Conservation (phyloP, 2,888 invertebrate genomes). For the Buathra laborator region DNA sequence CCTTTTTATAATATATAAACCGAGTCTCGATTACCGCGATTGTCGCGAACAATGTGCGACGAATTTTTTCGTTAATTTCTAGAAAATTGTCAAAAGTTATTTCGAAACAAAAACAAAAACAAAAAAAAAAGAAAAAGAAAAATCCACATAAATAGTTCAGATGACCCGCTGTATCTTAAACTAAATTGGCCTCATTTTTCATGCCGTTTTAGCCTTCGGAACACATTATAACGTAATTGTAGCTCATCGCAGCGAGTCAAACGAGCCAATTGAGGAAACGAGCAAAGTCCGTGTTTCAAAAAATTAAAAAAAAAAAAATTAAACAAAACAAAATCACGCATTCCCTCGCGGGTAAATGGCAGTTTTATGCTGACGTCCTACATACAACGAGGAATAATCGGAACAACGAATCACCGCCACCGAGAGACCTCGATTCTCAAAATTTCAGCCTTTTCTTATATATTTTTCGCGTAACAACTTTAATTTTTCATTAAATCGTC, state of each 20-base stretch:
- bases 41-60: not conserved
- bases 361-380: slow-evolving; percentile 49
- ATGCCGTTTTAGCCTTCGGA: slow-evolving; percentile 56
- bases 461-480: not conserved
- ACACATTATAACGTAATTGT: slow-evolving; percentile 51
- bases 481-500: not conserved
- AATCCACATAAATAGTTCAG: slow-evolving; percentile 38
- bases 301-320: not conserved
- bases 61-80: slow-evolving; percentile 37
- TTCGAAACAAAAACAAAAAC: slow-evolving; percentile 30
- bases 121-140: slow-evolving; percentile 26
- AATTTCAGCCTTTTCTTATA: not conserved
- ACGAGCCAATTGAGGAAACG: slow-evolving; percentile 19
- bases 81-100: slow-evolving; percentile 41
- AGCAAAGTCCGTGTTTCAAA: slow-evolving; percentile 6
- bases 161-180: slow-evolving; percentile 30
- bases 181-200: slow-evolving; percentile 59
- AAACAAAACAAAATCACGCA: slow-evolving; percentile 7
- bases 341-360: slow-evolving; percentile 34
- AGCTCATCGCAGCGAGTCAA: slow-evolving; percentile 42
- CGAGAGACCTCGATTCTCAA: not conserved
- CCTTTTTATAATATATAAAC: slow-evolving; percentile 56
- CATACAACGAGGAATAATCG: slow-evolving; percentile 23
- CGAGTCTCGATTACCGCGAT: slow-evolving; percentile 34
- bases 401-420: slow-evolving; percentile 17